Evolutionary conservation across 2,797 vertebrate genomes (phyloP), one percentile per base, ranked within the genome.

Genomic region (Zenarchopterus dispar): DNA sequence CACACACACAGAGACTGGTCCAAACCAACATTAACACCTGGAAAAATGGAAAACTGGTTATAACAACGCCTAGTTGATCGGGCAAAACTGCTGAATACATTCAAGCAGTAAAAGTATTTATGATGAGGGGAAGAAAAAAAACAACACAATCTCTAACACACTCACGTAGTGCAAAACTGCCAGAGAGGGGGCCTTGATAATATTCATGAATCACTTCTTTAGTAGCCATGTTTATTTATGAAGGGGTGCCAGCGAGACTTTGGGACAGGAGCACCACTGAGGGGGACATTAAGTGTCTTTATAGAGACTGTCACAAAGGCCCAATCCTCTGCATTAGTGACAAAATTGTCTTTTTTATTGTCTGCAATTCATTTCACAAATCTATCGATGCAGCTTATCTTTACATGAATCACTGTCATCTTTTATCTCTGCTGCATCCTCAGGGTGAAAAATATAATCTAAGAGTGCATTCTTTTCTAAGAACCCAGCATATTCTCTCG

Each of bases 211-310:
- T 21, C 68, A 5, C 31, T 67, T 81, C 72, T 82, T 84, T 80
- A 73, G 75, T 56, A 47, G 65, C 78, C 67, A 88, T 89, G 81
- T 85, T 78, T 89, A 89, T 91, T 85, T 81, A 91, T 87, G 82
- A 88, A 77, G 79, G 63, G 64, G 47, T 42, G 67, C 62, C 70
- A 54, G 51, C 8, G 61, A 75, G 39, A 63, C 77, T 80, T 33
- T 61, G 75, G 82, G 81, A 77, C 71, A 64, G 33, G 5, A 62
- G 58, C 67, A 60, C 41, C 65, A 67, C 77, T 50, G 69, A 77
- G 70, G 79, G 62, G 71, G 72, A 78, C 17, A 49, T 74, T 80
- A 75, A 75, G 78, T 67, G 79, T 84, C 73, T 82, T 85, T 80
- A 84, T 73, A 76, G 68, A 70, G 55, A 70, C 48, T 67, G 82